These are phyloP conservation scores for Parthenolecanium corni DNA, from an alignment of 2,888 invertebrate species.

Conservation along the genomic window DNA sequence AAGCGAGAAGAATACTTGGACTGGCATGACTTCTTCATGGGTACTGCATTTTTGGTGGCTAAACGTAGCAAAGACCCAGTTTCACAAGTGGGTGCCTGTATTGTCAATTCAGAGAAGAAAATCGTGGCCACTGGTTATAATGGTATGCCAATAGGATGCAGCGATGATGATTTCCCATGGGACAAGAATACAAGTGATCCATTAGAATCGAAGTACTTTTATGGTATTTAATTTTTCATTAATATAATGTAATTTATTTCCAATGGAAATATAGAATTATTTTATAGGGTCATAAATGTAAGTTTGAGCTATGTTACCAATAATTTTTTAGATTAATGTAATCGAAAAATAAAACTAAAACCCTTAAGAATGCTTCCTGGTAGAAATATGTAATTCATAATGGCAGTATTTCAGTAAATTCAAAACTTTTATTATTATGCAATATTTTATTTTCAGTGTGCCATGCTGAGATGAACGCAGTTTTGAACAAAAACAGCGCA, in stretches of 20 bases:
- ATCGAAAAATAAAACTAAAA: too few relatives aligned
- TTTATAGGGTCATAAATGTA: too few relatives aligned
- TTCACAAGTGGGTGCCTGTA: conserved; percentile 90
- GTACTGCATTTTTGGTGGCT: conserved; percentile 75
- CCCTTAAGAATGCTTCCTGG: too few relatives aligned
- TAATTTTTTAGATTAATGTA: too few relatives aligned
- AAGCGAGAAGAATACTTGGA: conserved; percentile 41
- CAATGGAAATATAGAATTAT: too few relatives aligned
- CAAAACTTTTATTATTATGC: too few relatives aligned
- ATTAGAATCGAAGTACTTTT: conserved; percentile 68
- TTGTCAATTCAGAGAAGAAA: conserved; percentile 72
- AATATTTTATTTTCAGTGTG: too few relatives aligned
- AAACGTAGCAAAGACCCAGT: conserved; percentile 90
- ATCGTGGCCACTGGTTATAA: conserved; percentile 94
- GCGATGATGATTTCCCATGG: conserved; percentile 87
- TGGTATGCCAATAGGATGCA: conserved; percentile 86
- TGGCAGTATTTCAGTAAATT: too few relatives aligned
- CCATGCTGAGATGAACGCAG: conserved; percentile 96
- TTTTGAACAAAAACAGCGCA: conserved; percentile 74
- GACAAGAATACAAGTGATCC: conserved; percentile 49
- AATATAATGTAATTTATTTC: too few relatives aligned
- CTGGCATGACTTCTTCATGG: conserved; percentile 96
- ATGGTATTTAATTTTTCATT: conserved; percentile 47
- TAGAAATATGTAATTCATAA: too few relatives aligned
- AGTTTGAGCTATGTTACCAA: too few relatives aligned